A percentile compares a stretch with the other conserved stretches of the same genome.
phyloP scores from a whole-genome alignment of 1,140 invertebrate genomes.

The Globodera ellingtonae region DNA sequence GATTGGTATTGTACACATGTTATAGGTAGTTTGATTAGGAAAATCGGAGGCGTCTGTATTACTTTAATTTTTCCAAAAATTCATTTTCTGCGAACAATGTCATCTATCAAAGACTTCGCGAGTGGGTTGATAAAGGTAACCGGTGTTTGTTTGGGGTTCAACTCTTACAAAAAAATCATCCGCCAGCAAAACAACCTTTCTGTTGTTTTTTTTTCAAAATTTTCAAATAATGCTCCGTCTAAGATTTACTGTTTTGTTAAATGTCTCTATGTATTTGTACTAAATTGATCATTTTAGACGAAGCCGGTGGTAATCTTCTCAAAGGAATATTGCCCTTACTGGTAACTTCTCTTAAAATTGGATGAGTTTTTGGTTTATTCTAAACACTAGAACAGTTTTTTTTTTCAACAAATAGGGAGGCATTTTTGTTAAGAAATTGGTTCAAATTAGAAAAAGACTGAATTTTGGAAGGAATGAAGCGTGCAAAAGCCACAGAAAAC shows the following conservation, averaged over 20 bases:
- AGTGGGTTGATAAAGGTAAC: constrained; percentile 11
- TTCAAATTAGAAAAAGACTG: not conserved
- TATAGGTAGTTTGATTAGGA: no score
- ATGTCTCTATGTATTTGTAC: not conserved
- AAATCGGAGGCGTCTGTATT: no score
- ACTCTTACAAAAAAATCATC: no score
- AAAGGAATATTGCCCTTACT: constrained; percentile 17
- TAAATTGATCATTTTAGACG: constrained; percentile 2
- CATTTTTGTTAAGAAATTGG: constrained; percentile 38
- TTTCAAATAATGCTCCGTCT: no score
- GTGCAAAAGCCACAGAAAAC: constrained; percentile 87
- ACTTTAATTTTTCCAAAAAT: constrained; percentile 3
- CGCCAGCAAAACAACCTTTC: no score
- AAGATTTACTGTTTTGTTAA: not conserved
- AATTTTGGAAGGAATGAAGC: constrained; percentile 59
- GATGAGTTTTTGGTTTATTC: not conserved
- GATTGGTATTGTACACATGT: no score
- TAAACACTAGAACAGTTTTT: not conserved
- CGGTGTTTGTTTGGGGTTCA: no score
- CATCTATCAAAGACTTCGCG: constrained; percentile 17
- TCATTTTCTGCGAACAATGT: constrained; percentile 12
- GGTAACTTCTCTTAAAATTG: not conserved
- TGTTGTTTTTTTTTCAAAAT: no score
- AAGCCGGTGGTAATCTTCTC: constrained; percentile 24
- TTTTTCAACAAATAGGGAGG: not conserved